Evolutionary conservation across 1,140 invertebrate genomes (phyloP).

Genomic region (Neuroterus valhalla): DNA sequence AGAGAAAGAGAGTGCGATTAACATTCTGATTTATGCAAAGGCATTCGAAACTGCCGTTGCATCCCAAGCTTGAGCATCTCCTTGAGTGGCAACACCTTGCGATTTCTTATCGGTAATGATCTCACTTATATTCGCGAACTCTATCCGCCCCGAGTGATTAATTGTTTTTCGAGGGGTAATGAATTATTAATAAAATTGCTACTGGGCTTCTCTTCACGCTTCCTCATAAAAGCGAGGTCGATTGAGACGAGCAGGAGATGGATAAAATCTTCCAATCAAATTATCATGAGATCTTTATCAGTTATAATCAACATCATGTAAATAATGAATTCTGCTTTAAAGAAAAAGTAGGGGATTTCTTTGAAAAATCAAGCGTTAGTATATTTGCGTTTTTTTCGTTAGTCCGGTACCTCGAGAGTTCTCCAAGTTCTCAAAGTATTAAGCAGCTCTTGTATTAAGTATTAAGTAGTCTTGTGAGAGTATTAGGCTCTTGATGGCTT

Average conservation of each 20-base stretch:
- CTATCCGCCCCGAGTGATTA: conserved; percentile 18
- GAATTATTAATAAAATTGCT: conserved; percentile 28
- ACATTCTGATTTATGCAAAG: conserved; percentile 31
- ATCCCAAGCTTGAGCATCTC: conserved; percentile 13
- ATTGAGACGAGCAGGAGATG: not conserved
- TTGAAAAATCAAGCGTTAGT: too few relatives aligned
- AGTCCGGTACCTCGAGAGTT: too few relatives aligned
- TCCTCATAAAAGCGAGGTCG: not conserved
- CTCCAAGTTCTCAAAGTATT: too few relatives aligned
- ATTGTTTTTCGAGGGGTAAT: conserved; percentile 26
- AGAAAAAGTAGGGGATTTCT: too few relatives aligned
- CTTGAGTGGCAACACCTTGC: conserved; percentile 21
- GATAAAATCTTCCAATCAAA: not conserved
- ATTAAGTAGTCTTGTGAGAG: too few relatives aligned
- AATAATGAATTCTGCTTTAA: too few relatives aligned
- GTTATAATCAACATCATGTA: not conserved
- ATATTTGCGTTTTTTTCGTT: too few relatives aligned
- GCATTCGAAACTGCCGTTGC: conserved; percentile 28
- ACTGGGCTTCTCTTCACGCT: conserved; percentile 12
- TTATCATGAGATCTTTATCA: not conserved
- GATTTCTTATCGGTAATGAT: conserved; percentile 23
- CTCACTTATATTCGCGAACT: conserved; percentile 28
- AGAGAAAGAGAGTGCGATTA: conserved; percentile 26
- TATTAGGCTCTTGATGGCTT: too few relatives aligned
- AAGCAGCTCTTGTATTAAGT: too few relatives aligned